A percentile compares a stretch with the other conserved stretches of the same genome.
phyloP scores from a whole-genome alignment of 2,888 invertebrate species.

The Gisinianus flammeolus region DNA sequence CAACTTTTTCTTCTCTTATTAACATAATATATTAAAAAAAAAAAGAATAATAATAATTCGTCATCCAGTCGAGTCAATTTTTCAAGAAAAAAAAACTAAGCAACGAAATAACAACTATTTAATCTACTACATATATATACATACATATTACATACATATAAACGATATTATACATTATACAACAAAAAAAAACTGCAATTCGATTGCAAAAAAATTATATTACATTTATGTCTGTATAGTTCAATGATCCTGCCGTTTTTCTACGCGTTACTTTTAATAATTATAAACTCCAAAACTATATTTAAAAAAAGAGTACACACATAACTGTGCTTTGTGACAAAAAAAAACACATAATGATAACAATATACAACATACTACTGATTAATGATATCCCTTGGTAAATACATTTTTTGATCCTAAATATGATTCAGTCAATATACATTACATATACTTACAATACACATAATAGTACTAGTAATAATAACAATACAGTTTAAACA shows the following conservation, averaged over 20 bases:
- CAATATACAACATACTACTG: no score
- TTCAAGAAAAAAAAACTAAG: slow-evolving; percentile 26
- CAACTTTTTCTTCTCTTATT: neutral
- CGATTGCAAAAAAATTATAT: neutral
- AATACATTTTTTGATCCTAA: no score
- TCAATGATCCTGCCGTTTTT: slow-evolving; percentile 40
- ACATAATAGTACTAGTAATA: slow-evolving; percentile 1
- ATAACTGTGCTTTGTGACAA: no score
- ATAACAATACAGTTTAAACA: neutral
- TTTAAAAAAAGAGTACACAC: no score
- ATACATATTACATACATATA: slow-evolving; percentile 14
- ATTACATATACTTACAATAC: neutral
- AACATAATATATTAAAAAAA: no score
- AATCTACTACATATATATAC: slow-evolving; percentile 20
- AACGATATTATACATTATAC: slow-evolving; percentile 1
- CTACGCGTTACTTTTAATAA: slow-evolving; percentile 5
- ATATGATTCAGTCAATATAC: neutral
- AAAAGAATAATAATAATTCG: neutral
- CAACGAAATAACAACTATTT: slow-evolving; percentile 33
- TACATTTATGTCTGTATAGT: slow-evolving; percentile 26
- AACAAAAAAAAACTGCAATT: slow-evolving; percentile 15
- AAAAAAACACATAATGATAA: no score
- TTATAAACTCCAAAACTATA: neutral
- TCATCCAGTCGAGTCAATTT: slow-evolving; percentile 7
- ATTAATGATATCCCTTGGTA: no score